Base-by-base conservation (phyloP, 1,140 invertebrate genomes). In the Rhizoglyphus robini region DNA sequence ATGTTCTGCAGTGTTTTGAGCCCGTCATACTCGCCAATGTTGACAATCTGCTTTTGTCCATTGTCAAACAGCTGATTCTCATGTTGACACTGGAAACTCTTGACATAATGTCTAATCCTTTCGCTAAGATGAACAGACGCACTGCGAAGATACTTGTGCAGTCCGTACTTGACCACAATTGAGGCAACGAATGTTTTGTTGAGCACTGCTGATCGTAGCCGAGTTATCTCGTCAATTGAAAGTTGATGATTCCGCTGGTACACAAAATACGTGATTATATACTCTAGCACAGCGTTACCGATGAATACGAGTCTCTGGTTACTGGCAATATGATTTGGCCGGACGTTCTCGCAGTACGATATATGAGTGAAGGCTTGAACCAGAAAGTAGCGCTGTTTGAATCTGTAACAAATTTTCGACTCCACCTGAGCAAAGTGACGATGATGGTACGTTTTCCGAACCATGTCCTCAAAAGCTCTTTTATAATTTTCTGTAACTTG, bases 1-100 rank as follows among this genome's bases (percentile, higher is more conserved):
- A 98, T 80, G 76, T 97, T 93, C 3, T 91, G 91, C 15, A 98
- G 77, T n/a, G 85, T 84, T 81, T 97, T 97, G 0, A 94, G 95
- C 0, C 95, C 89, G 75, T 96, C 90, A 34, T 80, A 69, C 63
- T 82, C 80, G 69, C 81, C 77, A 3, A 90, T 77, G 68, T 84
- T 83, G 70, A 85, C 83, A 0, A 83, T 82, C 13, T 68, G 65
- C 36, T 57, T 29, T n/a, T 30, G 4, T 69, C 23, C 58, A 30
- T 34, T 23, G 32, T 4, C 15, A 46, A 8, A 20, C n/a, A 32
- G 20, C 48, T n/a, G 34, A 38, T 68, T 32, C 63, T 59, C 13
- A 64, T 23, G 18, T 11, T 30, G 13, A 2, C 15, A 36, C 4
- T 41, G 47, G 30, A 61, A 34, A 29, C 67, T 58, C 15, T 65